Percentiles rank a stretch among this genome's conserved stretches.
Conservation (phyloP, 2,797 vertebrate genomes). For the Simalia tracyae region DNA sequence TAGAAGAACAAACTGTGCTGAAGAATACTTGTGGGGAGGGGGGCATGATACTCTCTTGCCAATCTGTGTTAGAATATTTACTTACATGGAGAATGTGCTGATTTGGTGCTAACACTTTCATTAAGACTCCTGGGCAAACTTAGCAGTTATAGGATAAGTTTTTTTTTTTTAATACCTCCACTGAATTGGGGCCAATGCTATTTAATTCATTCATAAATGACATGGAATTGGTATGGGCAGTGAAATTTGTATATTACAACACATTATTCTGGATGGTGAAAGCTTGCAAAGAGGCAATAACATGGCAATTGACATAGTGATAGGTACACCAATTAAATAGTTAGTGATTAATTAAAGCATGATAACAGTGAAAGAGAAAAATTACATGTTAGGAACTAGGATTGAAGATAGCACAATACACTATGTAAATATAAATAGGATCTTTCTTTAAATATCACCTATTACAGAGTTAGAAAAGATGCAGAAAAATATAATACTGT, state of each 20-base stretch:
- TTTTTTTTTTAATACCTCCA: neutral
- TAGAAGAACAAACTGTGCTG: neutral
- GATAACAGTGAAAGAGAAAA: neutral
- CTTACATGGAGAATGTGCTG: neutral
- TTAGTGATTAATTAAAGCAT: neutral
- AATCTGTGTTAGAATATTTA: neutral
- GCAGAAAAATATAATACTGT: neutral
- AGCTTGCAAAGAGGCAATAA: neutral
- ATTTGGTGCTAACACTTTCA: neutral
- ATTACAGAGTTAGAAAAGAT: neutral
- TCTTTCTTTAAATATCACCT: neutral
- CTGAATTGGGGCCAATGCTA: neutral
- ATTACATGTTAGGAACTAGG: neutral
- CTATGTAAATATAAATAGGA: neutral
- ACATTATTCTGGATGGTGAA: neutral
- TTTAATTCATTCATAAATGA: neutral
- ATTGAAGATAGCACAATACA: neutral
- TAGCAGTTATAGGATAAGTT: neutral
- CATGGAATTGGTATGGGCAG: neutral
- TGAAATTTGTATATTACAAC: neutral
- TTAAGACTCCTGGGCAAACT: neutral
- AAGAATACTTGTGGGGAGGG: neutral
- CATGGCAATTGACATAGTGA: neutral
- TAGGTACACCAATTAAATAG: neutral
- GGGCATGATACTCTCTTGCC: neutral